These are phyloP conservation scores for Erythrocercus mccallii DNA, from an alignment of 2,113 vertebrate genomes.

Conservation along the genomic window DNA sequence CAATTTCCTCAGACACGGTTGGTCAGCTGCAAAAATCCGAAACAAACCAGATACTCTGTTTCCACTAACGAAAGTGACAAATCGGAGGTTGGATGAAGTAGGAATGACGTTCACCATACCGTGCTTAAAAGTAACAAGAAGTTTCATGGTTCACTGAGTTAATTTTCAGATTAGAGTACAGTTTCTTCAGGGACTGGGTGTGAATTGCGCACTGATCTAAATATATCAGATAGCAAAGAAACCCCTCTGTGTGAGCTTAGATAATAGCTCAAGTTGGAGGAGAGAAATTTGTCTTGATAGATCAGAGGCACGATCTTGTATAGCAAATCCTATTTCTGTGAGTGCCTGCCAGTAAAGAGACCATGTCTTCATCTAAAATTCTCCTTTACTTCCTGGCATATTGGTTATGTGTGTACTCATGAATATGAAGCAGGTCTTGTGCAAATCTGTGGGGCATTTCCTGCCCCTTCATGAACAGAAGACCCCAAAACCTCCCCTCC, in stretches of 20 bases:
- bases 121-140: conserved; percentile 33
- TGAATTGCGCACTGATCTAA: neutral
- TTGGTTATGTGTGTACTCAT: neutral
- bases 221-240: conserved; percentile 36
- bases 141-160: neutral
- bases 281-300: conserved; percentile 43
- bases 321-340: conserved; percentile 24
- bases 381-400: neutral
- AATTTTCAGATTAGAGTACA: conserved; percentile 1
- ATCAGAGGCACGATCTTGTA: conserved; percentile 6
- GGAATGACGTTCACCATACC: neutral
- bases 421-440: neutral
- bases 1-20: neutral
- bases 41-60: neutral
- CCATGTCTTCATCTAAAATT: neutral
- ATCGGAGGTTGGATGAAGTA: neutral
- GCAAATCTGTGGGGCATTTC: neutral
- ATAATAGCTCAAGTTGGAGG: conserved; percentile 29
- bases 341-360: neutral
- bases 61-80: neutral
- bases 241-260: conserved; percentile 18
- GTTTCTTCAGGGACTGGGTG: conserved; percentile 14
- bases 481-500: neutral
- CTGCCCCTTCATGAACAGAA: neutral
- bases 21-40: neutral